These are phyloP conservation scores for Machaerirhynchus nigripectus DNA, from an alignment of 2,113 vertebrate genomes.

Conservation along the genomic window DNA sequence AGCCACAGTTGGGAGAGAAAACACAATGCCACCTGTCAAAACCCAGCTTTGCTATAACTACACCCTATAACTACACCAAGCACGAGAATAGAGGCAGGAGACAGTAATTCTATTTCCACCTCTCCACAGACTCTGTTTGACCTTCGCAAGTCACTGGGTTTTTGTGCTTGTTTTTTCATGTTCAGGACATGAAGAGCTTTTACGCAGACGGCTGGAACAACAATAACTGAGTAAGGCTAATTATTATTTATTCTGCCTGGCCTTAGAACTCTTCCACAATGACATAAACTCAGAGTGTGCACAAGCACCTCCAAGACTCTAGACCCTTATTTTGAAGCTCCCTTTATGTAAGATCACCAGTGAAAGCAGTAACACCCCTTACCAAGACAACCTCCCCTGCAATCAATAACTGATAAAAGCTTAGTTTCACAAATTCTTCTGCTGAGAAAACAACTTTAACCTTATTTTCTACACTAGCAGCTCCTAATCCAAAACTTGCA, in stretches of 20 bases:
- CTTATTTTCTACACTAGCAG: neutral
- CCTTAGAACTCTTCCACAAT: neutral
- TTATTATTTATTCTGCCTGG: slow-evolving; percentile 26
- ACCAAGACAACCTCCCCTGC: neutral
- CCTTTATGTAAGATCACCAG: neutral
- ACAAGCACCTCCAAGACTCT: neutral
- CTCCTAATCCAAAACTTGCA: neutral
- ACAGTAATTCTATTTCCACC: neutral
- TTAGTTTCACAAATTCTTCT: neutral
- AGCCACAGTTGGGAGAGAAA: neutral
- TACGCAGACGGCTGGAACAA: neutral
- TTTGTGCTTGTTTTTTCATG: neutral
- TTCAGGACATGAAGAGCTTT: neutral
- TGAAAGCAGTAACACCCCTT: neutral
- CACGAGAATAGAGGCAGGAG: neutral
- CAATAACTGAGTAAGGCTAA: slow-evolving; percentile 4
- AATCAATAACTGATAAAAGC: slow-evolving; percentile 1
- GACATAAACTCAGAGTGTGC: neutral
- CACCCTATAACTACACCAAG: neutral
- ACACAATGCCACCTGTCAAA: neutral
- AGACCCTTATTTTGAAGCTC: neutral
- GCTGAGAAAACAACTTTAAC: neutral
- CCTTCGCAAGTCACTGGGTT: neutral
- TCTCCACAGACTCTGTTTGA: neutral
- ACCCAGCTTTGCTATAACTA: too few species aligned